Conservation (phyloP, 2,888 invertebrate species). For the Cerastis rubricosa region DNA sequence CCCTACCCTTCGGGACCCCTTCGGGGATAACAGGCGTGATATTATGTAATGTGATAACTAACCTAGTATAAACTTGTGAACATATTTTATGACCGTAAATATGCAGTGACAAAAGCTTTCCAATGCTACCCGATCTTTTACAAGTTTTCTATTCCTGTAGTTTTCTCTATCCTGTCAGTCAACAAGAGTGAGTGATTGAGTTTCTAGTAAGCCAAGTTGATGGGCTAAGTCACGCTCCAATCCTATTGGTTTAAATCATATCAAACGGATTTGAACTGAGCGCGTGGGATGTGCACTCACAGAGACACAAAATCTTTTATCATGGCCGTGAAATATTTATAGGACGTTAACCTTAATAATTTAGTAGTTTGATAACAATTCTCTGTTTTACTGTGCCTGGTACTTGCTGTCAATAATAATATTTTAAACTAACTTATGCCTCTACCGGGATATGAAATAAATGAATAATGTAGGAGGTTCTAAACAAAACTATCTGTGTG, state of each 20-base stretch:
- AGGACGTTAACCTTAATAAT: neutral
- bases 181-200: no score
- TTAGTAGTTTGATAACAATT: slow-evolving; percentile 4
- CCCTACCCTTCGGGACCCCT: no score
- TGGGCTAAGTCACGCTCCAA: neutral
- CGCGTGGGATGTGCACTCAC: neutral
- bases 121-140: neutral
- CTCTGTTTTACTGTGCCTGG: neutral
- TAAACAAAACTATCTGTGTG: neutral
- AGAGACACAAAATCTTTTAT: neutral
- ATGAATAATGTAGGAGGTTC: neutral
- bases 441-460: neutral
- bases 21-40: no score
- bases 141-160: neutral
- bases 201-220: neutral
- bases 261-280: slow-evolving; percentile 10
- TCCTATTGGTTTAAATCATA: slow-evolving; percentile 9
- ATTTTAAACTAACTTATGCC: neutral
- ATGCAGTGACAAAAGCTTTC: neutral
- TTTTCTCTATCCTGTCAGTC: neutral
- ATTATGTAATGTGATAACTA: no score
- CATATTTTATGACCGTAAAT: neutral
- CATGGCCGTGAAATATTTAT: neutral
- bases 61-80: neutral
- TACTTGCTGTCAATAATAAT: neutral